Conservation (phyloP, 2,888 invertebrate species). For the Tenthredo distinguenda region DNA sequence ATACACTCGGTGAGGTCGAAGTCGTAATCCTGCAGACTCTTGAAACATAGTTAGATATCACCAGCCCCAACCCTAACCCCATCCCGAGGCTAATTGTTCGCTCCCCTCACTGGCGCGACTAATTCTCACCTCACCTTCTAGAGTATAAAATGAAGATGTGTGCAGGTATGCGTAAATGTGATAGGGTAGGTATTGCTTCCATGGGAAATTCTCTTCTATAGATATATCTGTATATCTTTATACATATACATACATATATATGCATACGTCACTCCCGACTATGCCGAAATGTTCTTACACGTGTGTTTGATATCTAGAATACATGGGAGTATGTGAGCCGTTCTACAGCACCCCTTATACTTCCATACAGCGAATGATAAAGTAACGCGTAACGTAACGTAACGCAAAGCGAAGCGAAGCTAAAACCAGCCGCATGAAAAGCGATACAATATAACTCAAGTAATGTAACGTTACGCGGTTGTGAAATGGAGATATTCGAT, state of each 20-base stretch:
- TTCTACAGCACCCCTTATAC: neutral
- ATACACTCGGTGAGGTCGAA: constrained; percentile 24
- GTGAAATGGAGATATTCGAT: constrained; percentile 40
- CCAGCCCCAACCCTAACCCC: neutral
- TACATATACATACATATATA: neutral
- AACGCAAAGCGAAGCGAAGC: constrained; percentile 22
- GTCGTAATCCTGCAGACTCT: constrained; percentile 25
- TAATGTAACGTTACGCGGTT: constrained; percentile 35
- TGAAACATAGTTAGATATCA: constrained; percentile 31
- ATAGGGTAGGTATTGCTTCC: neutral
- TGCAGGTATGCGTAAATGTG: neutral
- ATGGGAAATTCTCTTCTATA: neutral
- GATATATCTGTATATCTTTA: neutral
- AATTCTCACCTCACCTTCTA: constrained; percentile 33
- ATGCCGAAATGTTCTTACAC: neutral
- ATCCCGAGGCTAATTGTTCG: constrained; percentile 34
- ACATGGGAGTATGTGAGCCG: neutral
- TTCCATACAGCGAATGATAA: neutral
- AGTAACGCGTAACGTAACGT: neutral
- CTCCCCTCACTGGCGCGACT: constrained; percentile 20
- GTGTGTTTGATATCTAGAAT: neutral
- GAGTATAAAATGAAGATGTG: neutral
- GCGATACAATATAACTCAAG: constrained; percentile 46
- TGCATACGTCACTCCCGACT: neutral
- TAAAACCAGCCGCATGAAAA: constrained; percentile 14